Percentiles rank a stretch among this genome's conserved stretches.
Conservation (phyloP, 2,888 invertebrate species). For the Andrena praecox region DNA sequence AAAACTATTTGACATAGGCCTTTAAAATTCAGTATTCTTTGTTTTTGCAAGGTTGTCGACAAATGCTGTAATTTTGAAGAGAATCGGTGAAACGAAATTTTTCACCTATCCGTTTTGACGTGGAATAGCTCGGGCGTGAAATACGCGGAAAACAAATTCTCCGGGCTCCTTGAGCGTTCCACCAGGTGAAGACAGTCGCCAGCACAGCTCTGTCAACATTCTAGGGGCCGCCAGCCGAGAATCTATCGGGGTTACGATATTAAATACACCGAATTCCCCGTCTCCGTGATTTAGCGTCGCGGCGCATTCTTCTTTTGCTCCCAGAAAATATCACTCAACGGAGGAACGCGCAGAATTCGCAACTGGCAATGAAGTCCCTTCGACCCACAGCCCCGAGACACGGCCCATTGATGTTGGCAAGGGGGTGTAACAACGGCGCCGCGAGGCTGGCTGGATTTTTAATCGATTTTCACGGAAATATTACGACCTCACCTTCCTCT, state of each 20-base stretch:
- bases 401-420: not conserved
- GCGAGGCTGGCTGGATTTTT: not conserved
- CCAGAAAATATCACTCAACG: constrained; percentile 29
- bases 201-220: not conserved
- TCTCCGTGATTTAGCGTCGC: constrained; percentile 29
- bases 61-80: too few species aligned
- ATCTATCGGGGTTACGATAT: constrained; percentile 17
- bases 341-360: constrained; percentile 43
- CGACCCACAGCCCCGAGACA: not conserved
- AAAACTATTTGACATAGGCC: too few species aligned
- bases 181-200: too few species aligned
- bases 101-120: too few species aligned
- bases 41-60: too few species aligned
- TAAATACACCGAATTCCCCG: constrained; percentile 43
- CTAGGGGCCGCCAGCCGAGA: not conserved
- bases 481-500: not conserved
- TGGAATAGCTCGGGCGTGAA: too few species aligned
- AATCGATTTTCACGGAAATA: not conserved
- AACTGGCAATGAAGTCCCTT: constrained; percentile 29
- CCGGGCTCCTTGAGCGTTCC: too few species aligned
- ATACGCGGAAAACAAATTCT: too few species aligned
- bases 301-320: constrained; percentile 23
- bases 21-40: too few species aligned
- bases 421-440: not conserved
- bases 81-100: too few species aligned